Evolutionary conservation across 2,113 vertebrate species (phyloP).

Genomic region (Esox niger): DNA sequence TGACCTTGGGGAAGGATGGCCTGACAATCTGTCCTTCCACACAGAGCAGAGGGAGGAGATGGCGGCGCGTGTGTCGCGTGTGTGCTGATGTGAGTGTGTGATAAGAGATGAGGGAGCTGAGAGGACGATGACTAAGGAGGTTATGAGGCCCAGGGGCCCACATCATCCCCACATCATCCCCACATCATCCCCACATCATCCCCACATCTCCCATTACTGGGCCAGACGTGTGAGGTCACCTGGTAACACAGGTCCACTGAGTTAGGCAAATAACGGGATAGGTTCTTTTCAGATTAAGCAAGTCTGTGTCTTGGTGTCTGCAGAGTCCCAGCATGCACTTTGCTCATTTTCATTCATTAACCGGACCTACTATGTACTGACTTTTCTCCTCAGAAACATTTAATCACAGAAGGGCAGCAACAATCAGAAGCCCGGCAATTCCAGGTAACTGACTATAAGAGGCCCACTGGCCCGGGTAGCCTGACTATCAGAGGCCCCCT

Average conservation of each 20-base stretch:
- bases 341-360: too few relatives aligned
- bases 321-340: too few relatives aligned
- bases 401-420: conserved; percentile 45
- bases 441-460: too few relatives aligned
- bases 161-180: not conserved
- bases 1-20: conserved; percentile 69
- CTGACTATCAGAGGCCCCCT: too few relatives aligned
- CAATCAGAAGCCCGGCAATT: too few relatives aligned
- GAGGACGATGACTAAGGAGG: conserved; percentile 67
- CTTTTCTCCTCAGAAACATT: conserved; percentile 47
- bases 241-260: too few relatives aligned
- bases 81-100: too few relatives aligned
- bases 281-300: too few relatives aligned
- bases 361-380: conserved; percentile 54
- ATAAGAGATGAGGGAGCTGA: conserved; percentile 47
- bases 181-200: not conserved
- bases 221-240: not conserved
- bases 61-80: too few relatives aligned
- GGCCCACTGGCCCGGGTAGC: too few relatives aligned
- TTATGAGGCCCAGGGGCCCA: conserved; percentile 59
- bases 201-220: not conserved
- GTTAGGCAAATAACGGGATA: too few relatives aligned
- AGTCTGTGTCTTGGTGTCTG: too few relatives aligned
- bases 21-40: conserved; percentile 66
- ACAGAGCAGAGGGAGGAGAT: conserved; percentile 9